Conservation (phyloP, 1,140 invertebrate genomes). For the Panulirus ornatus region DNA sequence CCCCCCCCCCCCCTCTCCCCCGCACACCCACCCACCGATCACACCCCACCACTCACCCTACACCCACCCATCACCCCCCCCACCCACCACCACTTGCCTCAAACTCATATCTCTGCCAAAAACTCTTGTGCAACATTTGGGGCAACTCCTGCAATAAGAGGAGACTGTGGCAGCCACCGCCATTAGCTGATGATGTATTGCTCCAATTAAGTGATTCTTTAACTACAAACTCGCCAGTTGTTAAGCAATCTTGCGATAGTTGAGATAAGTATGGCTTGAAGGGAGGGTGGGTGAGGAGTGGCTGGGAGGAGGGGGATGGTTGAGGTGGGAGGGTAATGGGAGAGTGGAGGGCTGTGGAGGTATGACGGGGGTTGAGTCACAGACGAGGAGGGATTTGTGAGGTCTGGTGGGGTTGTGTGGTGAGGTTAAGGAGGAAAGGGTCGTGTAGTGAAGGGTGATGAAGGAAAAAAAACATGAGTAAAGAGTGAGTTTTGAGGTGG, state of each 20-base stretch:
- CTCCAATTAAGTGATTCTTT: slow-evolving; percentile 73
- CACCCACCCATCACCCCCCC: not conserved
- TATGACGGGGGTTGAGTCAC: not conserved
- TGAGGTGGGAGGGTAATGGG: not conserved
- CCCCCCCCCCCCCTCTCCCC: not conserved
- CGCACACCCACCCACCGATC: not conserved
- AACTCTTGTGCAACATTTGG: slow-evolving; percentile 68
- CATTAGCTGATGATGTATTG: slow-evolving; percentile 73
- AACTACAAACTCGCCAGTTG: slow-evolving; percentile 71
- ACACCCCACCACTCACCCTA: not conserved
- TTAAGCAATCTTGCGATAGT: slow-evolving; percentile 70
- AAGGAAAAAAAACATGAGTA: no score
- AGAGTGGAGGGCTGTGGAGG: not conserved
- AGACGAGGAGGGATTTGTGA: not conserved
- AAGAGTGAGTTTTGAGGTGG: no score
- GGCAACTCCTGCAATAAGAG: slow-evolving; percentile 70
- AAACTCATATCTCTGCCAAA: slow-evolving; percentile 71
- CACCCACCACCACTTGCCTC: slow-evolving; percentile 33
- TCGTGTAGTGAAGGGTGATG: not conserved
- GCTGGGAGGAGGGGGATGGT: not conserved
- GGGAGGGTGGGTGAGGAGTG: not conserved
- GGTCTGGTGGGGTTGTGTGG: not conserved
- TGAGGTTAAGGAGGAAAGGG: not conserved
- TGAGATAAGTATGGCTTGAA: slow-evolving; percentile 65
- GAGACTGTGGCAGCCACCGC: slow-evolving; percentile 67